These are phyloP conservation scores for Bombus breviceps DNA, from an alignment of 1,140 invertebrate genomes.

Conservation along the genomic window DNA sequence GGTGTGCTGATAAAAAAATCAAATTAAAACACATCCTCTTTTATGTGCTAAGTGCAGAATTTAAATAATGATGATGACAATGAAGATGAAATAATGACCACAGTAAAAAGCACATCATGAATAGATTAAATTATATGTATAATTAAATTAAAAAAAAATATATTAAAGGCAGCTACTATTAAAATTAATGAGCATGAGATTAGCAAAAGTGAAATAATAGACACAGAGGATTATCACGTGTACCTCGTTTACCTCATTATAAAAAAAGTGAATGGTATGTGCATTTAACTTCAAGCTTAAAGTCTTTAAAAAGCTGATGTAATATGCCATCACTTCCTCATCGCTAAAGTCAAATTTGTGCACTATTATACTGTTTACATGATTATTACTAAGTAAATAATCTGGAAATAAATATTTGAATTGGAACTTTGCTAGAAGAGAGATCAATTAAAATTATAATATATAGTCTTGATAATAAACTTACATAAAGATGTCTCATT, in stretches of 20 bases:
- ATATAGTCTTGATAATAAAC: slow-evolving; percentile 76
- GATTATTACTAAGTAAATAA: slow-evolving; percentile 99
- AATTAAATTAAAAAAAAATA: background rate
- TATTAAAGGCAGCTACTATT: slow-evolving; percentile 26
- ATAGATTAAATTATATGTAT: slow-evolving; percentile 5
- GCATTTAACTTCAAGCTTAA: slow-evolving; percentile 98
- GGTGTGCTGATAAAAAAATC: slow-evolving; percentile 90
- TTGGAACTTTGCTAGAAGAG: background rate
- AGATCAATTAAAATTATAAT: background rate
- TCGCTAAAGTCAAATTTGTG: slow-evolving; percentile 99
- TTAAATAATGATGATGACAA: slow-evolving; percentile 23
- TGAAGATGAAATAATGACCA: slow-evolving; percentile 4
- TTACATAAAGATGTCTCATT: slow-evolving; percentile 99
- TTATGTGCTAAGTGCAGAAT: slow-evolving; percentile 27
- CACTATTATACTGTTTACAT: slow-evolving; percentile 99
- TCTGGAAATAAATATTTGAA: slow-evolving; percentile 87
- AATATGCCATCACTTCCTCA: slow-evolving; percentile 99
- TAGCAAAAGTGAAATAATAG: slow-evolving; percentile 47
- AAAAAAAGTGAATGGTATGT: slow-evolving; percentile 99
- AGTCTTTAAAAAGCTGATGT: slow-evolving; percentile 99
- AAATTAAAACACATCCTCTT: slow-evolving; percentile 49
- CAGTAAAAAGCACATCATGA: slow-evolving; percentile 9
- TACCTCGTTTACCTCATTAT: slow-evolving; percentile 95
- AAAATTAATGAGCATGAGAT: slow-evolving; percentile 45
- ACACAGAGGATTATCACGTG: slow-evolving; percentile 61